A percentile compares a stretch with the other conserved stretches of the same genome.
Evolutionary conservation across 2,797 vertebrate species (phyloP).

Genomic region (Erethizon dorsatum): DNA sequence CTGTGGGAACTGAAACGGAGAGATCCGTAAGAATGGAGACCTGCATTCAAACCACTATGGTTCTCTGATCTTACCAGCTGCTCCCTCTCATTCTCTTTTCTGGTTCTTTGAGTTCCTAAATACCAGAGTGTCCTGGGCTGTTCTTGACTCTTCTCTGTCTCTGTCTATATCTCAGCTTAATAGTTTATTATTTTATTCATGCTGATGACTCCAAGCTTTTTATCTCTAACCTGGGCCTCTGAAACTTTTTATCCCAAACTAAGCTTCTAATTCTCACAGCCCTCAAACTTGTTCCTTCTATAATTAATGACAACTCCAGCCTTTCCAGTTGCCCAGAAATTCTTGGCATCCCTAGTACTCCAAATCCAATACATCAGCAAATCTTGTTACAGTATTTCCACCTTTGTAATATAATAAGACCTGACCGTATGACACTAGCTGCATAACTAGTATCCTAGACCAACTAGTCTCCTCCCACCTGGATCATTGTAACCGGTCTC

Average conservation of each 20-base stretch:
- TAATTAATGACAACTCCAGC: neutral
- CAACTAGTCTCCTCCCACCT: neutral
- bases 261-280: conserved; percentile 2
- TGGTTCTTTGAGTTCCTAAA: neutral
- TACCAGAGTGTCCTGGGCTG: neutral
- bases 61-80: neutral
- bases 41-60: neutral
- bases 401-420: conserved; percentile 10
- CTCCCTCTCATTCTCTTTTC: neutral
- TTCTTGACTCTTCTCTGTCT: neutral
- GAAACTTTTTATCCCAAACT: conserved; percentile 23
- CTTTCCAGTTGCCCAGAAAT: conserved; percentile 25
- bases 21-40: neutral
- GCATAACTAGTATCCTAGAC: neutral
- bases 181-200: neutral
- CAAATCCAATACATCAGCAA: neutral
- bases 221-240: neutral
- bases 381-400: neutral
- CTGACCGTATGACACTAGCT: neutral
- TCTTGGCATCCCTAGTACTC: neutral
- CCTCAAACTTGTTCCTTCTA: neutral
- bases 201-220: neutral
- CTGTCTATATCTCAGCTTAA: neutral
- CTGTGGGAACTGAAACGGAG: neutral
- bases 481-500: neutral